phyloP scores from a whole-genome alignment of 2,113 vertebrate species.

The Indri indri region DNA sequence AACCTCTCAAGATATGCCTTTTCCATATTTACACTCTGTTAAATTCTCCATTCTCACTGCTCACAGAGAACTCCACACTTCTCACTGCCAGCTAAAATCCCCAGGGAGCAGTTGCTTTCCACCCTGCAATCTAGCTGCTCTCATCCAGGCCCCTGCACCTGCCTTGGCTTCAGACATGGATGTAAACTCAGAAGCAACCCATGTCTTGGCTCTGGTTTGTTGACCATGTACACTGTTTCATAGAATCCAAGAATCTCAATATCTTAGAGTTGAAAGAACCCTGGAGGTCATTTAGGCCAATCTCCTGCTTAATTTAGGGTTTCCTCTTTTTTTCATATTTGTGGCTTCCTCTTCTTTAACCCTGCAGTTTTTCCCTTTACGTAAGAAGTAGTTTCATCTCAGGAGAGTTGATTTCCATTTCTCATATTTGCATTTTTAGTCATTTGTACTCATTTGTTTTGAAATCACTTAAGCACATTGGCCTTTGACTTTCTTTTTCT shows the following conservation, averaged over 20 bases:
- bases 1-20: neutral
- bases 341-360: neutral
- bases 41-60: neutral
- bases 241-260: neutral
- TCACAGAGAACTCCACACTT: neutral
- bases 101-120: neutral
- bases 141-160: neutral
- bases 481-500: slow-evolving; percentile 36
- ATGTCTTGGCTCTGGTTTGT: neutral
- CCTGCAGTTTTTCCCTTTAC: neutral
- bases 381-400: neutral
- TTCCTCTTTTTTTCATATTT: neutral
- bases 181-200: neutral
- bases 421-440: slow-evolving; percentile 43
- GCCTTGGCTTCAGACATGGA: neutral
- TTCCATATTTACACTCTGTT: neutral
- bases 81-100: neutral
- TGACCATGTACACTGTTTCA: neutral
- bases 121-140: neutral
- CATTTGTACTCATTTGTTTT: neutral
- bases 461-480: neutral
- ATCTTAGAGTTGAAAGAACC: neutral
- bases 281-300: neutral
- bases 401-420: neutral
- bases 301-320: neutral